Conservation (phyloP, 1,140 invertebrate genomes). For the Choristoneura fumiferana region DNA sequence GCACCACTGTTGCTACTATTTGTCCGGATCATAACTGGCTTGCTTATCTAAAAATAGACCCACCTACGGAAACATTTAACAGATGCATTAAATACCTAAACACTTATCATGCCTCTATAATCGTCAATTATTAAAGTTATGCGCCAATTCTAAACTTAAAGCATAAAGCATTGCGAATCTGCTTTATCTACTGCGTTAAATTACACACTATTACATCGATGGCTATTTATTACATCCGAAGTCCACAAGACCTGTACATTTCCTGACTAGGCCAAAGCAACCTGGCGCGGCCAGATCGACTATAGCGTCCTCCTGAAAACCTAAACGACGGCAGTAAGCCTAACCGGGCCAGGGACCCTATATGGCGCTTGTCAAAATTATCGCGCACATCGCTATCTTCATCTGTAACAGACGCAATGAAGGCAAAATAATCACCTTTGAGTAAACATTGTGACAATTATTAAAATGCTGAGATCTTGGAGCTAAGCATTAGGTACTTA, state of each 20-base stretch:
- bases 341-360: constrained; percentile 86
- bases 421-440: constrained; percentile 28
- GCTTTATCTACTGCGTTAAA: constrained; percentile 28
- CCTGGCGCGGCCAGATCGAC: constrained; percentile 83
- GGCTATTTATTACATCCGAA: constrained; percentile 30
- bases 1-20: neutral
- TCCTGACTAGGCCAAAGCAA: constrained; percentile 66
- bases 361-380: constrained; percentile 84
- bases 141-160: constrained; percentile 24
- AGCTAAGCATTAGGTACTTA: constrained; percentile 37
- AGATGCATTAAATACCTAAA: constrained; percentile 21
- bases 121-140: constrained; percentile 18
- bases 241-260: constrained; percentile 63
- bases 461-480: neutral
- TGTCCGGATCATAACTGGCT: neutral
- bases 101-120: constrained; percentile 39
- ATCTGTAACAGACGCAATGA: constrained; percentile 71
- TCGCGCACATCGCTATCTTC: constrained; percentile 76
- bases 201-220: constrained; percentile 32
- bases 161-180: constrained; percentile 43
- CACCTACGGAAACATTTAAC: constrained; percentile 7
- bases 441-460: constrained; percentile 17
- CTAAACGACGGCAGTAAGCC: constrained; percentile 88
- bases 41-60: neutral
- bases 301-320: constrained; percentile 83